These are phyloP conservation scores for Myopa tessellatipennis DNA, from an alignment of 2,888 invertebrate species.

Conservation along the genomic window DNA sequence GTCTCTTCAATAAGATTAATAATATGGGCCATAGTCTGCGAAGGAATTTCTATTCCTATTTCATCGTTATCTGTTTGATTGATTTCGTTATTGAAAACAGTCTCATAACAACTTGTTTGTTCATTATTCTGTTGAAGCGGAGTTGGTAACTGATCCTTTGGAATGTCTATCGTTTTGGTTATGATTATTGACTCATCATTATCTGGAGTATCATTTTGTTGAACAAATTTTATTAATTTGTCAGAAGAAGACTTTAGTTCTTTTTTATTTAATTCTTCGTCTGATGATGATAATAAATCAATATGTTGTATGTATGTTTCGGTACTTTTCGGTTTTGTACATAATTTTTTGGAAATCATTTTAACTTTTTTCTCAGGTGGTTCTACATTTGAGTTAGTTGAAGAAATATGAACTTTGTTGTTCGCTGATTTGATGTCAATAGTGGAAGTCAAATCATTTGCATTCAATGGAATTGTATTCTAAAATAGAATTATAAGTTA, in stretches of 20 bases:
- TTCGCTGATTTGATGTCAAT: neutral
- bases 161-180: neutral
- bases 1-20: neutral
- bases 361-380: neutral
- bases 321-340: neutral
- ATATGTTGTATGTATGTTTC: neutral
- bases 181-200: neutral
- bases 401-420: neutral
- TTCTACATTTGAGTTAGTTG: neutral
- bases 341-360: neutral
- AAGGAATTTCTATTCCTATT: neutral
- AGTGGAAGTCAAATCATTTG: constrained; percentile 5
- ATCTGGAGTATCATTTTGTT: neutral
- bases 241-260: too few relatives aligned
- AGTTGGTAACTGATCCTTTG: neutral
- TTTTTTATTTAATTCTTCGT: neutral
- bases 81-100: neutral
- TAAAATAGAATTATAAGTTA: neutral
- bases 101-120: neutral
- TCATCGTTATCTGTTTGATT: neutral
- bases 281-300: neutral
- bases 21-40: neutral
- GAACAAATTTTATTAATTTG: too few relatives aligned
- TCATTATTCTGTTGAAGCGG: neutral
- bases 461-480: neutral